Percentiles rank a stretch among this genome's conserved stretches.
Conservation (phyloP, 2,113 vertebrate species). For the Prochilodus magdalenae region DNA sequence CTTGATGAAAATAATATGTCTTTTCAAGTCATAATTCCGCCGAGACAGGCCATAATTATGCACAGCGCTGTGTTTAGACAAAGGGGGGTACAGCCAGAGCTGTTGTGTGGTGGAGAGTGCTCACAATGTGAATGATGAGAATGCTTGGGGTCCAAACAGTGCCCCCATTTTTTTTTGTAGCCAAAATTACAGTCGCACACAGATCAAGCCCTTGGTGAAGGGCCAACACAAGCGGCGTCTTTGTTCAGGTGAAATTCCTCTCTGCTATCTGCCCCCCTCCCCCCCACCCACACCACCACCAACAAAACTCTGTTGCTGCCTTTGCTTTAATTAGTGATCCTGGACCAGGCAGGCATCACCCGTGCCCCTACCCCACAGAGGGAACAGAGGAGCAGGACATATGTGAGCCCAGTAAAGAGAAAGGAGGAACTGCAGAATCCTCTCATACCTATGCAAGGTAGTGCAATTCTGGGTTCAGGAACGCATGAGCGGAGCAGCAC, state of each 20-base stretch:
- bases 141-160: constrained; percentile 33
- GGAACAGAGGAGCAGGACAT: constrained; percentile 8
- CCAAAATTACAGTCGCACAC: constrained; percentile 49
- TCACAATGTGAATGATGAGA: constrained; percentile 22
- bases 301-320: constrained; percentile 12
- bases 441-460: background rate
- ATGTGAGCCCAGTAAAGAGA: background rate
- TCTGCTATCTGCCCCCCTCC: constrained; percentile 31
- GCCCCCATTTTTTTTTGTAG: constrained; percentile 38
- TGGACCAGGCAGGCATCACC: constrained; percentile 14
- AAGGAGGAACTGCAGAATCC: background rate
- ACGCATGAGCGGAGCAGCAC: background rate
- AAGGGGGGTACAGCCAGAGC: background rate
- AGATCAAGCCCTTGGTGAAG: constrained; percentile 55
- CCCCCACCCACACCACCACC: constrained; percentile 1
- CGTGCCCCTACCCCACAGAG: constrained; percentile 16
- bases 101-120: background rate
- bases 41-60: constrained; percentile 33
- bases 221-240: constrained; percentile 52
- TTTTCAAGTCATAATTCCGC: constrained; percentile 25
- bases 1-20: constrained; percentile 41
- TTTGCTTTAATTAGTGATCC: constrained; percentile 54
- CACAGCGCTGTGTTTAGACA: constrained; percentile 3
- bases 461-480: background rate
- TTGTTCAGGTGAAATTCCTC: constrained; percentile 63